Evolutionary conservation across 2,888 invertebrate genomes (phyloP), one percentile per base, ranked within the genome.

Genomic region (Eretmocerus hayati): DNA sequence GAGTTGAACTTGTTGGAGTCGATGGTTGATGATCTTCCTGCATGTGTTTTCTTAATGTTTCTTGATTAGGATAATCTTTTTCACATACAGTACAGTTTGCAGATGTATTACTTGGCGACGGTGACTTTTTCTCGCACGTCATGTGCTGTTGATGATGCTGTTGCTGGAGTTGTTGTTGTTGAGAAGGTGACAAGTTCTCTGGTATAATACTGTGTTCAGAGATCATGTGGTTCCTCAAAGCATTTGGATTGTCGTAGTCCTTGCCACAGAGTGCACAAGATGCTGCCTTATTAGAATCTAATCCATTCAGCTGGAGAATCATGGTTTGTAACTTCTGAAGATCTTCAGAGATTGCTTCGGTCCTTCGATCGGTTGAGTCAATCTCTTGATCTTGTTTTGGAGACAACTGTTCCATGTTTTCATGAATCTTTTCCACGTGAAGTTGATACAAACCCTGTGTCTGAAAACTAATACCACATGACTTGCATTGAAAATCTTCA

Each of bases 261-360:
- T 81, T 80, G 30, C 81, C 81, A 61, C 89, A 90, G 15, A 85
- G 72, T 47, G 77, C 80, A 64, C 89, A 89, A 19, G 74, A 73
- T 20, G 76, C 65, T 1, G 58, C 54, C 54, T 78, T 75, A 52
- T 75, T 75, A 0, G 79, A 81, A 58, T 86, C 86, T 39, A 89
- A 73, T 58, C 87, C 90, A 71, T 89, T 94, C 62, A 90, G 74
- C 72, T 88, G 92, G 61, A 86, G 81, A 62, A 89, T 88, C 91
- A 90, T 94, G 18, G 88, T 88, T 71, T 92, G 91, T 48, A 92
- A 72, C 67, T 91, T 90, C 56, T 90, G 86, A 13, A 92, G 74
- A 69, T 91, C 90, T 68, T 90, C 88, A 58, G 87, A 88, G 43
- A 90, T 85, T 2, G 57, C 48, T 4, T 78, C 74, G 56, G 73